These are phyloP conservation scores for Oscheius sp. DNA, from an alignment of 2,888 invertebrate genomes.

Conservation along the genomic window DNA sequence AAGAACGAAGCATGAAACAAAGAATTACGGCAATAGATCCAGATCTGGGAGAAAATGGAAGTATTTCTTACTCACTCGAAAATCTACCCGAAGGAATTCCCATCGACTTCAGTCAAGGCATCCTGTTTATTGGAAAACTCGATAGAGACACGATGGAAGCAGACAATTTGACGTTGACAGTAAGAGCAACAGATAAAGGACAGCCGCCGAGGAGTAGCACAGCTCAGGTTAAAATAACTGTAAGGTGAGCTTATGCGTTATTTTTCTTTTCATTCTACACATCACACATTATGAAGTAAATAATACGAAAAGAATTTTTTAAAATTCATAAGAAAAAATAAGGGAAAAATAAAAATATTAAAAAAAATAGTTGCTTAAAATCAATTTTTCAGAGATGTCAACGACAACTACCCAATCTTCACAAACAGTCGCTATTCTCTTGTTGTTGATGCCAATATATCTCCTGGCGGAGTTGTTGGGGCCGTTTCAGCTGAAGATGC, in stretches of 20 bases:
- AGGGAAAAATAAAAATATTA: no score
- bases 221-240: conserved; percentile 35
- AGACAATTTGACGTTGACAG: conserved; percentile 36
- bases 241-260: no score
- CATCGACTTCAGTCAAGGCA: conserved; percentile 42
- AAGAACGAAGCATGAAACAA: conserved; percentile 43
- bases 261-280: no score
- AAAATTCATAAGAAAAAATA: neutral
- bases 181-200: conserved; percentile 46
- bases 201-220: conserved; percentile 36
- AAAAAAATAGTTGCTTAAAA: no score
- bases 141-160: conserved; percentile 37
- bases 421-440: conserved; percentile 45
- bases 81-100: conserved; percentile 38
- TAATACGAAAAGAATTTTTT: no score
- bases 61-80: conserved; percentile 36
- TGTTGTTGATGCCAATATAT: conserved; percentile 45
- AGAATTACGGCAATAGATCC: conserved; percentile 39
- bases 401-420: conserved; percentile 49
- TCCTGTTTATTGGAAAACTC: conserved; percentile 46
- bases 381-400: conserved; percentile 46
- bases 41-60: conserved; percentile 40
- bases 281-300: no score
- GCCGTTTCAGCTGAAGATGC: conserved; percentile 40
- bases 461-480: conserved; percentile 43